Base-by-base conservation (phyloP, 2,113 vertebrate genomes). In the Apteryx owenii region DNA sequence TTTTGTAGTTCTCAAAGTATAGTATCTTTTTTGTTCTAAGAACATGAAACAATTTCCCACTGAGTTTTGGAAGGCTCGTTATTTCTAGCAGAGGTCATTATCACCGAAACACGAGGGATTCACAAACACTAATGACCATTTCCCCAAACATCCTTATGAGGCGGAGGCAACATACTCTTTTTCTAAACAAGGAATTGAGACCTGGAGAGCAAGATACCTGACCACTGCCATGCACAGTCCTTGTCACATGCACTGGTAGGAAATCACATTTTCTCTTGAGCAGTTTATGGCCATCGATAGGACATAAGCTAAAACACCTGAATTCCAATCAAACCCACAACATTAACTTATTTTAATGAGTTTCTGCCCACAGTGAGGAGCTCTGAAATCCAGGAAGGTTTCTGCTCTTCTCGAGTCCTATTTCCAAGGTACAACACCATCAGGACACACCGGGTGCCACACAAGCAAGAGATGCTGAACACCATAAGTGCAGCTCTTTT, bases 81-180 rank as follows among this genome's bases (percentile, higher is more conserved):
- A 51, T 16, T 8, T 54, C 31, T 88, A 11, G 53, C 42, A 44
- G 22, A 78, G 7, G 20, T 88, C 23, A 48, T 53, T 80, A 70
- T 15, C 44, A 73, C 28, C 25, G 68, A 75, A 22, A 51, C 21
- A 28, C 2, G 1, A 51, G 25, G 12, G 64, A 86, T 56, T 69
- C 2, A 4, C 61, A 72, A 42, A 33, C 68, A 72, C 29, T 17
- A 72, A 10, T 38, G 46, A 18, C 53, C 46, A 44, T 29, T 19
- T 4, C 80, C 54, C 54, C n/a, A 22, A 70, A 54, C 1, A 1
- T 9, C 78, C 56, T 50, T 68, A 5, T 23, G 69, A 62, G 8
- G 2, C 0, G n/a, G 17, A 72, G 38, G 29, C 22, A 80, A 36
- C 1, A 12, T 31, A 22, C 13, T 46, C 4, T 2, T 18, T 51